These are phyloP conservation scores for Calliopsis andreniformis DNA, from an alignment of 1,140 invertebrate species.

Conservation along the genomic window DNA sequence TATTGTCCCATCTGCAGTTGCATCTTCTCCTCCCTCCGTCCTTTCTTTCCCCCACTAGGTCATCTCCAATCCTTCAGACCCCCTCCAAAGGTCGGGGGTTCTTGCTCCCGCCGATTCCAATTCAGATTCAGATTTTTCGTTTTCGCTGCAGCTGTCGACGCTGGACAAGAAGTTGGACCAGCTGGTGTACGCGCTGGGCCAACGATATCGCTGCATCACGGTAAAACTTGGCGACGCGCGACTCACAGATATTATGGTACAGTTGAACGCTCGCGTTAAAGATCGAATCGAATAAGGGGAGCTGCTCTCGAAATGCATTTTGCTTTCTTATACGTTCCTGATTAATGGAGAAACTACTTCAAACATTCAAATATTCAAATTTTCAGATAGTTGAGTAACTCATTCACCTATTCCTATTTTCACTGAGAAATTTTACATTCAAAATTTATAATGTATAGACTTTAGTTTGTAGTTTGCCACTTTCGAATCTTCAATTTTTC, in stretches of 20 bases:
- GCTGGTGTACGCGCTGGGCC: slow-evolving; percentile 75
- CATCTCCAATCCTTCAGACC: slow-evolving; percentile 1
- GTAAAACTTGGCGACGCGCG: slow-evolving; percentile 23
- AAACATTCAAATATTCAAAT: too few species aligned
- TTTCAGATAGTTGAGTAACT: too few species aligned
- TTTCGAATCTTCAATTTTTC: too few species aligned
- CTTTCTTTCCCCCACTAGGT: not conserved
- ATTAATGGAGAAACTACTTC: too few species aligned
- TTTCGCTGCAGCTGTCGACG: slow-evolving; percentile 81
- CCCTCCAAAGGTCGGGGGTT: slow-evolving; percentile 34
- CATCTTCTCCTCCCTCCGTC: not conserved
- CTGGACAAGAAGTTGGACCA: slow-evolving; percentile 84
- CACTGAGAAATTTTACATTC: too few species aligned
- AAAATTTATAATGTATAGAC: too few species aligned
- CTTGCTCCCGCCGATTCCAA: slow-evolving; percentile 62
- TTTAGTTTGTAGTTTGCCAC: too few species aligned
- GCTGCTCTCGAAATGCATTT: not conserved
- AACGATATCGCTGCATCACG: slow-evolving; percentile 1
- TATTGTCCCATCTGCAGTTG: not conserved
- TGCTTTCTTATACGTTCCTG: too few species aligned
- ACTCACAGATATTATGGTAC: not conserved
- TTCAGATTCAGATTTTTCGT: slow-evolving; percentile 69
- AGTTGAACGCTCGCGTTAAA: too few species aligned
- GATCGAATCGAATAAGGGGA: not conserved
- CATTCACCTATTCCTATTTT: too few species aligned